Percentiles rank a stretch among this genome's conserved stretches.
phyloP scores from a whole-genome alignment of 2,888 invertebrate species.

The Fissipunctia ypsillon region DNA sequence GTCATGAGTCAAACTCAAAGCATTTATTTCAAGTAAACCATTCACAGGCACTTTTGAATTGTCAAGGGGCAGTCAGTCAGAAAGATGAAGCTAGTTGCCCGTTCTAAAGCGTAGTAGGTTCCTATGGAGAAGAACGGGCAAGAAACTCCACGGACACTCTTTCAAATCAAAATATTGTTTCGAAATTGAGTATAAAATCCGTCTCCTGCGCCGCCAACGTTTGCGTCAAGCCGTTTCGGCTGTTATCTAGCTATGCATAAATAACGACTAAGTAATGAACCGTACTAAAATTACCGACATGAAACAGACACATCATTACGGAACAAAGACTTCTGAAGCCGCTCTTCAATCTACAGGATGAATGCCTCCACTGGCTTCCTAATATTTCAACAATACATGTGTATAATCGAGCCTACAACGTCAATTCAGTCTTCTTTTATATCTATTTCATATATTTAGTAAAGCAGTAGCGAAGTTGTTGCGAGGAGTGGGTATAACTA shows the following conservation, averaged over 20 bases:
- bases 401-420: neutral
- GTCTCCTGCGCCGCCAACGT: conserved; percentile 22
- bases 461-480: too few relatives aligned
- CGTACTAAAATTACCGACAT: conserved; percentile 65
- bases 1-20: too few relatives aligned
- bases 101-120: too few relatives aligned
- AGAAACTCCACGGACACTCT: too few relatives aligned
- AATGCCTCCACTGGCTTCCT: conserved; percentile 40
- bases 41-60: too few relatives aligned
- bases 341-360: conserved; percentile 45
- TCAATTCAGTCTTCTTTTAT: neutral
- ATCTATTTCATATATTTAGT: neutral
- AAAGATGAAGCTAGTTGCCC: too few relatives aligned
- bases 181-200: conserved; percentile 26
- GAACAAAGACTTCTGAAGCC: conserved; percentile 58
- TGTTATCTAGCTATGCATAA: conserved; percentile 64
- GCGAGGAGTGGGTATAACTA: too few relatives aligned
- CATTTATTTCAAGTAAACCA: too few relatives aligned
- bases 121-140: too few relatives aligned
- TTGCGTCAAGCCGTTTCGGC: conserved; percentile 47
- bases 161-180: too few relatives aligned
- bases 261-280: conserved; percentile 61
- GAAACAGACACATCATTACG: conserved; percentile 65
- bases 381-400: conserved; percentile 47
- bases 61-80: too few relatives aligned